A percentile compares a stretch with the other conserved stretches of the same genome.
Conservation (phyloP, 2,888 invertebrate genomes). For the Malthinus flaveolus region DNA sequence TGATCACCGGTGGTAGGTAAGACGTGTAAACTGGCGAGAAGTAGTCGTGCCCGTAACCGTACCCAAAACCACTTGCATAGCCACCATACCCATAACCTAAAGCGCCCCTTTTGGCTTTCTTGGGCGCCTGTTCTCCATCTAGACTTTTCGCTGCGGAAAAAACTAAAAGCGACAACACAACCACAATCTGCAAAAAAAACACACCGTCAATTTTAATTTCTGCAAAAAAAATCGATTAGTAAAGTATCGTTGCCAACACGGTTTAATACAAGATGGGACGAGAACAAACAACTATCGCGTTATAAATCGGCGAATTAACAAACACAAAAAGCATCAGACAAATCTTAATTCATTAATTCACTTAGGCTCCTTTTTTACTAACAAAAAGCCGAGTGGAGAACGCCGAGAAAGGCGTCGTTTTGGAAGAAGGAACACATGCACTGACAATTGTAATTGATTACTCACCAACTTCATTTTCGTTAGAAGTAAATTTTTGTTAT, state of each 20-base stretch:
- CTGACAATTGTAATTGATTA: conserved; percentile 1
- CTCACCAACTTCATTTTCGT: conserved; percentile 40
- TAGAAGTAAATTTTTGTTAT: conserved; percentile 19
- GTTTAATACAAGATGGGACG: too few relatives aligned
- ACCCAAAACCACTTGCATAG: conserved; percentile 31
- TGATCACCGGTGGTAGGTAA: conserved; percentile 23
- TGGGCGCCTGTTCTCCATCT: conserved; percentile 30
- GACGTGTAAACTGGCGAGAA: conserved; percentile 22
- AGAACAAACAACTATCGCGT: not conserved
- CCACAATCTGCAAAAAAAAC: conserved; percentile 13
- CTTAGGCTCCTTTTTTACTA: too few relatives aligned
- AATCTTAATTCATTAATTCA: too few relatives aligned
- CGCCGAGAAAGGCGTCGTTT: too few relatives aligned
- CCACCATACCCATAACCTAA: conserved; percentile 34
- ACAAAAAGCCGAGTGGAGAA: too few relatives aligned
- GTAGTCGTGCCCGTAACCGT: conserved; percentile 29
- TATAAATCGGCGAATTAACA: not conserved
- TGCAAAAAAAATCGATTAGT: not conserved
- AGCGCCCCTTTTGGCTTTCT: conserved; percentile 44
- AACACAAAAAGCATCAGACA: not conserved
- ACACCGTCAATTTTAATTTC: not conserved
- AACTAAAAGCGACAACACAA: conserved; percentile 25
- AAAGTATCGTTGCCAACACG: not conserved
- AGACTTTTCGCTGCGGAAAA: conserved; percentile 30
- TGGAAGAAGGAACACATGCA: not conserved